These are phyloP conservation scores for Aldrovandia affinis DNA, from an alignment of 2,797 vertebrate species.

Conservation along the genomic window DNA sequence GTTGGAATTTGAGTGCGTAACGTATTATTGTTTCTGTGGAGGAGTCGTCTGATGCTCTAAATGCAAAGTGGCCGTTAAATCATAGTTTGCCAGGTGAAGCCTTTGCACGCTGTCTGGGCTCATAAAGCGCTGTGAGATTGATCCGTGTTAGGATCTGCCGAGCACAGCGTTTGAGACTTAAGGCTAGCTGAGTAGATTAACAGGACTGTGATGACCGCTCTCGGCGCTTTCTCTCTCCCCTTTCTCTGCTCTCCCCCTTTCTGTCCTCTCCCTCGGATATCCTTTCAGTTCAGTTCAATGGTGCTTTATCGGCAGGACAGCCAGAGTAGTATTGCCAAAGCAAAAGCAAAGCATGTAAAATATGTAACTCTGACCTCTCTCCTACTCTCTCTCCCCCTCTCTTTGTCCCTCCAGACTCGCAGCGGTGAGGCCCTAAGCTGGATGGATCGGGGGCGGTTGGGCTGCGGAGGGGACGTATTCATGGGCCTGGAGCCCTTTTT, in stretches of 20 bases:
- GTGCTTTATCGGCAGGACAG: background rate
- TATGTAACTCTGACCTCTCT: background rate
- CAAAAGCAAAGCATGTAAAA: background rate
- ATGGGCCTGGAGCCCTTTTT: conserved; percentile 75
- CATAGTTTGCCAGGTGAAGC: no score
- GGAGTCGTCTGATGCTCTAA: no score
- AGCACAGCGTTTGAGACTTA: no score
- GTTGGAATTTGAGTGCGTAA: no score
- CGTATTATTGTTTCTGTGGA: no score
- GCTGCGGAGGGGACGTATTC: conserved; percentile 70
- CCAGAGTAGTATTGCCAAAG: background rate
- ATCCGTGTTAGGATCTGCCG: no score
- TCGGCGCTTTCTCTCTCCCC: background rate
- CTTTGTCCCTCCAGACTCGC: conserved; percentile 63
- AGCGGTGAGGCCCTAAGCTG: conserved; percentile 74
- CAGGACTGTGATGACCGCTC: no score
- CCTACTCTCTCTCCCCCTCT: background rate
- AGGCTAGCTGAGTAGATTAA: no score
- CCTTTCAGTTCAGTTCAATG: background rate
- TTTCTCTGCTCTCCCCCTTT: background rate
- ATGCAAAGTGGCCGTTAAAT: no score
- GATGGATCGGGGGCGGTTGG: conserved; percentile 71
- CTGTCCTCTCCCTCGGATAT: background rate
- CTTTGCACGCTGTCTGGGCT: no score
- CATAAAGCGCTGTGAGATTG: no score